phyloP scores from a whole-genome alignment of 1,140 invertebrate species.

The Zaprionus gabonicus region DNA sequence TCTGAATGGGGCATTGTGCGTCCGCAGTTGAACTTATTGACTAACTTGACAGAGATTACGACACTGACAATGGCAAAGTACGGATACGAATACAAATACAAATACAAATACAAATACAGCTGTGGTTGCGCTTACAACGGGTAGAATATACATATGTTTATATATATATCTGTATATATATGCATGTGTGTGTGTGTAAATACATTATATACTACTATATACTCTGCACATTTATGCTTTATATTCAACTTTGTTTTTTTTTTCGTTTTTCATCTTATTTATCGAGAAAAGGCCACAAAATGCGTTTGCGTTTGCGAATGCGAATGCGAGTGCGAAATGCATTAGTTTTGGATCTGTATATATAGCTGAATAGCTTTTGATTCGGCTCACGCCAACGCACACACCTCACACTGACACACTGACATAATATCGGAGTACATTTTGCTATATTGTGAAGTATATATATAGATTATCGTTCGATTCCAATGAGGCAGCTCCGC shows the following conservation, averaged over 20 bases:
- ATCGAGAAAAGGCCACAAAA: conserved; percentile 78
- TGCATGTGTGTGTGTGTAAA: neutral
- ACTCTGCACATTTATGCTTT: conserved; percentile 24
- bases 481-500: conserved; percentile 27
- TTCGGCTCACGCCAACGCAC: conserved; percentile 15
- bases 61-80: conserved; percentile 34
- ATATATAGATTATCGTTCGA: conserved; percentile 43
- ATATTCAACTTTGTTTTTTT: conserved; percentile 5
- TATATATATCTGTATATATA: neutral
- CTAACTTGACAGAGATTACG: conserved; percentile 32
- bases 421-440: conserved; percentile 78
- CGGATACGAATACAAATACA: conserved; percentile 6
- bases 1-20: conserved; percentile 25
- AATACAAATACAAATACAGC: conserved; percentile 24
- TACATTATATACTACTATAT: conserved; percentile 15
- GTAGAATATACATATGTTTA: conserved; percentile 3
- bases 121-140: neutral
- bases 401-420: conserved; percentile 42
- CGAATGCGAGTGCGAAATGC: conserved; percentile 53
- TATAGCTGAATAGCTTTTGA: neutral
- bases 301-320: conserved; percentile 56
- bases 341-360: conserved; percentile 47
- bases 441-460: conserved; percentile 56
- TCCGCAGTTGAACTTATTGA: conserved; percentile 20
- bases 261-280: conserved; percentile 34